Conservation (phyloP, 2,113 vertebrate species). For the Elephas maximus region DNA sequence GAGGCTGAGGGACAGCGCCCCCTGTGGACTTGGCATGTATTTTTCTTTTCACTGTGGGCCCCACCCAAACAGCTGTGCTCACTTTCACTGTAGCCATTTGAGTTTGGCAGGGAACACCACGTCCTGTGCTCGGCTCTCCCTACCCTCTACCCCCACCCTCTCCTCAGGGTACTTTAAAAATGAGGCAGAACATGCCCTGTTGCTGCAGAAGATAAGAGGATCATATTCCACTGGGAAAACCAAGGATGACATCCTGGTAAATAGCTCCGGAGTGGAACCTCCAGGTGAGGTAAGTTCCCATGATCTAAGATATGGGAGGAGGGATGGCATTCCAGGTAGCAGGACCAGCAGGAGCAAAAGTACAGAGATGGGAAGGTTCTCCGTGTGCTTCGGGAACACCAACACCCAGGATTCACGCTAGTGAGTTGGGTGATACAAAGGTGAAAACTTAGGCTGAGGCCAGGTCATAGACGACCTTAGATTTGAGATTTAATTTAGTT, state of each 20-base stretch:
- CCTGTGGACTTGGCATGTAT: rapidly evolving
- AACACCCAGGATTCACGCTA: not conserved
- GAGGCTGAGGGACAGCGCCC: not conserved
- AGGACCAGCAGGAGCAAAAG: not conserved
- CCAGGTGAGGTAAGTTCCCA: not conserved
- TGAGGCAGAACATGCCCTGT: not conserved
- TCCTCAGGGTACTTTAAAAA: not conserved
- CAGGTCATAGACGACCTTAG: not conserved
- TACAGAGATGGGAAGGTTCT: not conserved
- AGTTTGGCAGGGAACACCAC: not conserved
- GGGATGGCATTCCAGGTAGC: not conserved
- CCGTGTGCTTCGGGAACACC: not conserved
- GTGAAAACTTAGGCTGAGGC: not conserved
- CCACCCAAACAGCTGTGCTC: not conserved
- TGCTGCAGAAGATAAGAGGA: not conserved
- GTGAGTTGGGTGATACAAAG: not conserved
- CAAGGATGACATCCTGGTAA: not conserved
- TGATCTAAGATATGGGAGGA: not conserved
- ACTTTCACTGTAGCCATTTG: too few species aligned
- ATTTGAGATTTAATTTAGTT: not conserved
- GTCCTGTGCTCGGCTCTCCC: not conserved
- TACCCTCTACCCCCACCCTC: not conserved
- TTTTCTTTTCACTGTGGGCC: not conserved
- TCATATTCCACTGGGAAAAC: not conserved
- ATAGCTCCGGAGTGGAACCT: not conserved